Evolutionary conservation across 1,140 invertebrate species (phyloP).

Genomic region (Thaumatotibia leucotreta): DNA sequence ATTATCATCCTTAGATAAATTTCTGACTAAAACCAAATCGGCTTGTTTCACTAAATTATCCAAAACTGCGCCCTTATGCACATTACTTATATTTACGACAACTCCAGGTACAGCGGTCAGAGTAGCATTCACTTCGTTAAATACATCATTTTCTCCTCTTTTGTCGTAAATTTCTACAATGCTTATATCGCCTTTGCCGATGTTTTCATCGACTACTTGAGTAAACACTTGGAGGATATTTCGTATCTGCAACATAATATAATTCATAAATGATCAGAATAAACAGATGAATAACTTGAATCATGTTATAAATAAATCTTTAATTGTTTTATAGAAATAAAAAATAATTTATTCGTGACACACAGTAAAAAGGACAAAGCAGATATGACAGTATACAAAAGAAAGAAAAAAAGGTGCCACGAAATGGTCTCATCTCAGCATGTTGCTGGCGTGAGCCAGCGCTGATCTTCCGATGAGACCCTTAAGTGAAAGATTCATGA

Average conservation of each 20-base stretch:
- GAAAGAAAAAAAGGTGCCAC: too few species aligned
- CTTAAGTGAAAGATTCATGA: too few species aligned
- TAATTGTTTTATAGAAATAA: too few species aligned
- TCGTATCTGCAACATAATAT: slow-evolving; percentile 23
- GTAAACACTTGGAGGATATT: slow-evolving; percentile 25
- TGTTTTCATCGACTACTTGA: slow-evolving; percentile 37
- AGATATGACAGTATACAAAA: too few species aligned
- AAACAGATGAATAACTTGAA: too few species aligned
- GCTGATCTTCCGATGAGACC: too few species aligned
- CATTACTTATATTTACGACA: slow-evolving; percentile 19
- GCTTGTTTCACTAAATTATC: not conserved
- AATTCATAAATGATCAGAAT: not conserved
- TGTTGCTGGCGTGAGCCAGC: too few species aligned
- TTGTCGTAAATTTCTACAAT: slow-evolving; percentile 23
- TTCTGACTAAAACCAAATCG: slow-evolving; percentile 24
- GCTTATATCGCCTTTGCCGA: slow-evolving; percentile 26
- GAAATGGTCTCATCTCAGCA: too few species aligned
- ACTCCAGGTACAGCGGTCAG: slow-evolving; percentile 13
- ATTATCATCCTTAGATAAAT: slow-evolving; percentile 22
- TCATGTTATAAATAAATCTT: too few species aligned
- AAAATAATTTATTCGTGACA: too few species aligned
- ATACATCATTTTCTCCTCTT: not conserved
- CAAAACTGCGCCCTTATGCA: slow-evolving; percentile 13
- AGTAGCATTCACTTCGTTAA: slow-evolving; percentile 18
- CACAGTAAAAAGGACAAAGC: too few species aligned